phyloP scores from a whole-genome alignment of 1,140 invertebrate genomes.

The Amphibalanus amphitrite region DNA sequence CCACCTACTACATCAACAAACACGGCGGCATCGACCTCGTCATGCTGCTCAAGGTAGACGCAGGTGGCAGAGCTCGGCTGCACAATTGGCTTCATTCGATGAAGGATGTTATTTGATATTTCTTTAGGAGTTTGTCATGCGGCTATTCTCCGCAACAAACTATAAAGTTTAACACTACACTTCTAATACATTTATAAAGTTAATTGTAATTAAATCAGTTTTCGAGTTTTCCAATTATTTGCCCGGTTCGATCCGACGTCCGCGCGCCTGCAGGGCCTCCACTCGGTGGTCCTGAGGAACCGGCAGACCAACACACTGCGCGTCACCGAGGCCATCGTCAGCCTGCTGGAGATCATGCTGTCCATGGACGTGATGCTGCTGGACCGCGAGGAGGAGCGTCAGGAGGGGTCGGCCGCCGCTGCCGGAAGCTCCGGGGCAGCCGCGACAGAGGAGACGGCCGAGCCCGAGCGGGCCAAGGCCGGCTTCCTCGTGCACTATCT shows the following conservation, averaged over 20 bases:
- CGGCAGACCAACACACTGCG: conserved; percentile 55
- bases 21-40: conserved; percentile 84
- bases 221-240: background rate
- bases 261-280: conserved; percentile 66
- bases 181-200: background rate
- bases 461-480: conserved; percentile 13
- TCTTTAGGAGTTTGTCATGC: background rate
- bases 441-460: conserved; percentile 17
- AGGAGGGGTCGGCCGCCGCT: conserved; percentile 5
- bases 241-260: conserved; percentile 18
- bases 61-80: background rate
- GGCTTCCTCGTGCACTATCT: conserved; percentile 27
- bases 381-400: conserved; percentile 7
- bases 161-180: background rate
- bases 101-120: background rate
- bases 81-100: conserved; percentile 4
- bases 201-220: background rate
- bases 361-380: conserved; percentile 54
- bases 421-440: conserved; percentile 10
- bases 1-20: conserved; percentile 76
- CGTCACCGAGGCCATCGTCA: conserved; percentile 76
- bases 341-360: conserved; percentile 69
- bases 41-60: conserved; percentile 62
- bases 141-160: background rate
- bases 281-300: conserved; percentile 61